Evolutionary conservation across 2,888 invertebrate species (phyloP).

Genomic region (Orthosia incerta): DNA sequence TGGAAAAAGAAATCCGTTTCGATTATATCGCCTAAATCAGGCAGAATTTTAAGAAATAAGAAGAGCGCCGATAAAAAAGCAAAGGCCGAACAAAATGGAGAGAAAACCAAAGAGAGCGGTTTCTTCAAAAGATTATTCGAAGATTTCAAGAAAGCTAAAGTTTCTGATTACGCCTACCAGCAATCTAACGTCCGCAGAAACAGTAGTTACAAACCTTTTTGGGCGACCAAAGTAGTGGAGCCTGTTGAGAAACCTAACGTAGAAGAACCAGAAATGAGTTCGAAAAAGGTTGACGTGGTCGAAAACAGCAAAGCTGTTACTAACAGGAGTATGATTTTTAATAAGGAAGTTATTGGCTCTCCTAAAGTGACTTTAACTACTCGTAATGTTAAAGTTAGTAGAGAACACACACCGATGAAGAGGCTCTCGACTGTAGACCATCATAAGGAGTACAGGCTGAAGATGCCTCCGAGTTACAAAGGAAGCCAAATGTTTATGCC

Average conservation of each 20-base stretch:
- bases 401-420: conserved; percentile 59
- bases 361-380: conserved; percentile 70
- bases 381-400: conserved; percentile 33
- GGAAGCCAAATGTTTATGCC: conserved; percentile 86
- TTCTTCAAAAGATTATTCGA: conserved; percentile 81
- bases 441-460: conserved; percentile 76
- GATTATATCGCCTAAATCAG: conserved; percentile 84
- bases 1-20: conserved; percentile 84
- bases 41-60: conserved; percentile 75
- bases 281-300: conserved; percentile 53
- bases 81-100: conserved; percentile 53
- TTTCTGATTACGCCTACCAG: conserved; percentile 82
- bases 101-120: conserved; percentile 52
- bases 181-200: conserved; percentile 78
- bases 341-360: conserved; percentile 67
- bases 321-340: conserved; percentile 72
- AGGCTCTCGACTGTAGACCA: conserved; percentile 74
- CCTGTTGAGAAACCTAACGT: conserved; percentile 31
- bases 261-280: conserved; percentile 45
- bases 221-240: conserved; percentile 80
- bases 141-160: conserved; percentile 81
- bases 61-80: conserved; percentile 46
- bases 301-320: conserved; percentile 67
- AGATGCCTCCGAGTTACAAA: conserved; percentile 75
- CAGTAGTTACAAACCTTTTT: conserved; percentile 83